Evolutionary conservation across 2,888 invertebrate species (phyloP), one percentile per base, ranked within the genome.

Genomic region (Tholera decimalis): DNA sequence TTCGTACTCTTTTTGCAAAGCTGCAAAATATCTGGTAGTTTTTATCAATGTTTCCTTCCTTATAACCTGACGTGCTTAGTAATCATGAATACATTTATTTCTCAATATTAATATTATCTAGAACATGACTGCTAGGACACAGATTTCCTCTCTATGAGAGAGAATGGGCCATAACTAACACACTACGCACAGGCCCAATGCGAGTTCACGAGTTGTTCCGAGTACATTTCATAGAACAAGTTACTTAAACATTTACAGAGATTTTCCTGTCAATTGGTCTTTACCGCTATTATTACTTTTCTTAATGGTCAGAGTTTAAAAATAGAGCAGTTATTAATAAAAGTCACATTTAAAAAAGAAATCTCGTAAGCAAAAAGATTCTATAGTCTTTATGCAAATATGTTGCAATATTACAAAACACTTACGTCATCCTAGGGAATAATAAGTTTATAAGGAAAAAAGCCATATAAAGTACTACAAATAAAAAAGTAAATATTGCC

Each of bases 361-460:
- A 9, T 18, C 7, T 7, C 8, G 15, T 15, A 35, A 22, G 6
- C n/a, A 35, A 24, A 13, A 33, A 33, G 6, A 2, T 3, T 24
- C 49, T 8, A 22, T 33, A n/a, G 13, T 13, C 33, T 1, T 4
- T 15, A 15, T 7, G 3, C 1, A 43, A 55, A 41, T n/a, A 47
- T 57, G 49, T 47, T 47, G 33, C 44, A 57, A 46, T 44, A 57
- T 11, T 26, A 20, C n/a, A n/a, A 43, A 18, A 26, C 15, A 22
- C 0, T 15, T 0, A 35, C 59, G 43, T 60, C 60, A 57, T 37
- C 22, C 6, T 1, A 18, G 26, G 15, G 35, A 46, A n/a, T n/a
- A 44, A 44, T 13, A 20, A 11, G 0, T 3, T 1, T 13, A 5
- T 15, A 11, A 37, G 50, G 37, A 57, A 57, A 33, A 33, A 33